These are phyloP conservation scores for Enhydra lutris DNA, from an alignment of 2,113 vertebrate genomes.

Conservation along the genomic window DNA sequence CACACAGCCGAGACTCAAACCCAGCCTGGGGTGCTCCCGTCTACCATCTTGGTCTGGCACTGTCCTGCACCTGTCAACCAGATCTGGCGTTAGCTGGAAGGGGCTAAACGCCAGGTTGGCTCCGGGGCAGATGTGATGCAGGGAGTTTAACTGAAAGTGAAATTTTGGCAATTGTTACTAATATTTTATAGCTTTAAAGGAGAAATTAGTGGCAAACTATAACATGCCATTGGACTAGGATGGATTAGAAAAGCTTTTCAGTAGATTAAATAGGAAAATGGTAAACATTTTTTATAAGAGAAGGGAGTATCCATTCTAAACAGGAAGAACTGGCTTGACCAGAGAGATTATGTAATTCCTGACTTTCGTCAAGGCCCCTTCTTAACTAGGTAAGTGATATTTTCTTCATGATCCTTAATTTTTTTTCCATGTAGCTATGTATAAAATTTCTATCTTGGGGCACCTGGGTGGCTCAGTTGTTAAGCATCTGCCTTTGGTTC, in stretches of 20 bases:
- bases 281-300: slow-evolving; percentile 40
- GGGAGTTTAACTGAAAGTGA: not conserved
- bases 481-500: too few species aligned
- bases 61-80: not conserved
- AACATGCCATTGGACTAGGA: not conserved
- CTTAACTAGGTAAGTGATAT: not conserved
- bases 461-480: too few species aligned
- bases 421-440: not conserved
- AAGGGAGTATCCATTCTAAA: slow-evolving; percentile 11
- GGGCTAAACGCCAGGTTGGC: not conserved
- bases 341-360: slow-evolving; percentile 25
- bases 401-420: not conserved
- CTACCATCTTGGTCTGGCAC: too few species aligned
- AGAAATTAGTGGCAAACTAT: not conserved
- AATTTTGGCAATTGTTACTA: not conserved
- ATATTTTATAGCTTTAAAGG: not conserved
- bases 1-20: not conserved
- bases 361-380: not conserved
- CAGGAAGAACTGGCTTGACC: slow-evolving; percentile 42
- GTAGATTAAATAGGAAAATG: not conserved
- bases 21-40: not conserved
- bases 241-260: not conserved
- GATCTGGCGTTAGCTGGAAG: not conserved
- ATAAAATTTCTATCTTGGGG: not conserved
- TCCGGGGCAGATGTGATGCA: not conserved